Conservation (phyloP, 92 coral and sea anemone genomes). For the Palythoa grandiflora region DNA sequence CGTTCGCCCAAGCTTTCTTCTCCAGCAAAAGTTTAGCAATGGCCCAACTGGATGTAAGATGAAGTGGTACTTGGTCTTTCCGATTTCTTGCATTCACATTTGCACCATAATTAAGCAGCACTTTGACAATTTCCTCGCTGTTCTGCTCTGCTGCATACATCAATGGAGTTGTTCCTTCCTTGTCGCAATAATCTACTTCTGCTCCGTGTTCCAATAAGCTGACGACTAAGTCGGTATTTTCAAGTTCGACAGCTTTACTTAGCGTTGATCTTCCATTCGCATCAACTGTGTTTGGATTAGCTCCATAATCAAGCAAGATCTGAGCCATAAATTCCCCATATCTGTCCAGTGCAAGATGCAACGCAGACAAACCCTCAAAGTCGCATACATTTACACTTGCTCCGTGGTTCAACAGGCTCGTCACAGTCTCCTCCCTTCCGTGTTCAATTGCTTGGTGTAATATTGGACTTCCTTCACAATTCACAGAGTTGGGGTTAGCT, state of each 20-base stretch:
- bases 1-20: conserved; percentile 17
- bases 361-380: not conserved
- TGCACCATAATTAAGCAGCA: conserved; percentile 7
- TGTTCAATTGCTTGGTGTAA: conserved; percentile 24
- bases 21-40: conserved; percentile 7
- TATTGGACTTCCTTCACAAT: conserved; percentile 7
- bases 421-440: conserved; percentile 14
- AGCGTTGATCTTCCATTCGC: not conserved
- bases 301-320: not conserved
- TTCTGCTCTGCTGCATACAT: conserved; percentile 5
- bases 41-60: conserved; percentile 1
- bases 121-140: conserved; percentile 6
- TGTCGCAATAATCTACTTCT: not conserved
- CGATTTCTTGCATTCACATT: not conserved
- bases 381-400: conserved; percentile 19
- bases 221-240: not conserved
- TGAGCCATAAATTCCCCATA: not conserved
- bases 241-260: not conserved
- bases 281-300: conserved; percentile 11
- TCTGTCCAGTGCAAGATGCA: conserved; percentile 5
- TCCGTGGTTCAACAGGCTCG: conserved; percentile 7
- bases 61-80: conserved; percentile 25
- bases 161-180: not conserved
- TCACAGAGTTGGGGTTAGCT: conserved; percentile 2
- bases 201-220: conserved; percentile 28